phyloP scores from a whole-genome alignment of 2,888 invertebrate species.

The Plusia festucae region DNA sequence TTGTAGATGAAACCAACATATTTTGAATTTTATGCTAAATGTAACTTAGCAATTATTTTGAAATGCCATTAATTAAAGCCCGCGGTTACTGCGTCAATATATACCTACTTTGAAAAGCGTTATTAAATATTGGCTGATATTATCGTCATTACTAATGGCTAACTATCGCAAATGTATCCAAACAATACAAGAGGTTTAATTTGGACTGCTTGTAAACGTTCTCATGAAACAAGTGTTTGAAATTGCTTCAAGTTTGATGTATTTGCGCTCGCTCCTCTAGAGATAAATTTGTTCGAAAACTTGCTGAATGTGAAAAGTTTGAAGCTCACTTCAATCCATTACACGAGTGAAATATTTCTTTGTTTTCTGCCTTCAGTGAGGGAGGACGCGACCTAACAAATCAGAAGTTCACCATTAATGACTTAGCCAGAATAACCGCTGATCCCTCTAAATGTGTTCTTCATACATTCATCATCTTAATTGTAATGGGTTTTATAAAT shows the following conservation, averaged over 20 bases:
- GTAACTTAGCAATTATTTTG: constrained; percentile 19
- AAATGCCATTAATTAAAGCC: constrained; percentile 30
- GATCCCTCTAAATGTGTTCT: constrained; percentile 50
- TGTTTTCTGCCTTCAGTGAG: constrained; percentile 84
- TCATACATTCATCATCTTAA: constrained; percentile 65
- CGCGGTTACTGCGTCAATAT: constrained; percentile 16
- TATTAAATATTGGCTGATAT: constrained; percentile 29
- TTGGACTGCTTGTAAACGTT: constrained; percentile 78
- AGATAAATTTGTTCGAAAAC: constrained; percentile 89
- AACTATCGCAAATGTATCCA: constrained; percentile 37
- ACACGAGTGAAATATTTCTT: constrained; percentile 89
- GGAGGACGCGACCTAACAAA: constrained; percentile 79
- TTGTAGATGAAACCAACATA: neutral
- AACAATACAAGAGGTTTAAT: constrained; percentile 66
- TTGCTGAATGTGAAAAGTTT: constrained; percentile 89
- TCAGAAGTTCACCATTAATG: constrained; percentile 80
- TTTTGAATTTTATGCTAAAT: constrained; percentile 19
- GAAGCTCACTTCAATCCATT: constrained; percentile 89
- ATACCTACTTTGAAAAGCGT: constrained; percentile 33
- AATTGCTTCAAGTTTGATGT: constrained; percentile 88
- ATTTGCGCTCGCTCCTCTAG: constrained; percentile 84
- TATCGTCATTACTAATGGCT: constrained; percentile 24
- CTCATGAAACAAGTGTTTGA: constrained; percentile 84
- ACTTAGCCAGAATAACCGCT: constrained; percentile 40
- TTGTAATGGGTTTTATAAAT: constrained; percentile 61